Evolutionary conservation across 30 jellyfish, hydroid and myxozoan species (phyloP), one percentile per base, ranked within the genome.

Genomic region (Morbakka virulenta): DNA sequence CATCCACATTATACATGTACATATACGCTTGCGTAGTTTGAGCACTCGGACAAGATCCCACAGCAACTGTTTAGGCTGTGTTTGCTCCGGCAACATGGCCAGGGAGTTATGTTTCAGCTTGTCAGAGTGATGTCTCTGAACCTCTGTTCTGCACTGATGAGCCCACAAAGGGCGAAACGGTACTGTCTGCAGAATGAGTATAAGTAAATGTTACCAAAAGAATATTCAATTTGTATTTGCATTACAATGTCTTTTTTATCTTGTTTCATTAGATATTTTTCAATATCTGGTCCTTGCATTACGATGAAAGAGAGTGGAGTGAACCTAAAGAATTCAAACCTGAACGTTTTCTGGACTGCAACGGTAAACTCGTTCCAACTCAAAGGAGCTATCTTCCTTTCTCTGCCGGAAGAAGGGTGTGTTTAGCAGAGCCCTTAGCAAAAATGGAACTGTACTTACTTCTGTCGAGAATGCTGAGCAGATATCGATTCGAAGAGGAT

Each of bases 401-500:
- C 63, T 86, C 96, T 2, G 96, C 96, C 4, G 96, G 96, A 6
- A 28, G 96, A 61, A 48, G 96, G 32, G 88, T 86, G 6, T 86
- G 96, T 52, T 49, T 86, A 52, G 96, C 96, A 9, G 96, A 86
- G 49, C 63, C 84, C 24, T 79, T 86, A 21, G 96, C 96, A 41
- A 86, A 86, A 51, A 68, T 86, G 77, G 96, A 86, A 50, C 77
- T 86, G 24, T 86, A 74, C 32, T 36, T 86, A 28, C 87, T 86
- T 2, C 71, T 86, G 33, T 35, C 88, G 3, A 87, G 88, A 33
- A 51, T 86, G 83, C 72, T 86, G 51, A 78, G 78, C 31, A 76
- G 50, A 35, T 86, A 68, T 72, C 69, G 78, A 34, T 86, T 86
- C 53, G 12, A 74, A 30, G 81, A 81, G 20, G 91, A 85, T 36